Percentiles rank a stretch among this genome's conserved stretches.
Evolutionary conservation across 2,888 invertebrate genomes (phyloP).

Genomic region (Nematopogon swammerdamellus): DNA sequence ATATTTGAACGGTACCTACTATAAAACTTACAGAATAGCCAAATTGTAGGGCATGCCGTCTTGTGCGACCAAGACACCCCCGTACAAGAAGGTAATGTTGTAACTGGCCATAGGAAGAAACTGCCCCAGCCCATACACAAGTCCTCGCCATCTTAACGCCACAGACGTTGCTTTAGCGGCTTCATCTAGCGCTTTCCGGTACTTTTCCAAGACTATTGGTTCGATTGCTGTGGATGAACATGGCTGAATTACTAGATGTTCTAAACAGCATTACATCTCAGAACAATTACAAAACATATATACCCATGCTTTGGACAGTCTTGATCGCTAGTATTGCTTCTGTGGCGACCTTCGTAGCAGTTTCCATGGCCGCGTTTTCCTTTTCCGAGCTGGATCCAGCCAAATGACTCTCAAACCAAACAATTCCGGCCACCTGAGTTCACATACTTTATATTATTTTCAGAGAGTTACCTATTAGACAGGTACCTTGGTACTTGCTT

Average conservation of each 20-base stretch:
- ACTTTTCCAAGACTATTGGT: slow-evolving; percentile 52
- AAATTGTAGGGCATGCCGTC: slow-evolving; percentile 60
- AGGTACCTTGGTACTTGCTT: too few relatives aligned
- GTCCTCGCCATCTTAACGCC: slow-evolving; percentile 62
- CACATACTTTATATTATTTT: not conserved
- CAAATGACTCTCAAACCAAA: slow-evolving; percentile 59
- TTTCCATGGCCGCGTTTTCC: slow-evolving; percentile 60
- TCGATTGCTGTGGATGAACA: slow-evolving; percentile 43
- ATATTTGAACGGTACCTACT: too few relatives aligned
- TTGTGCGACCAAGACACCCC: slow-evolving; percentile 62
- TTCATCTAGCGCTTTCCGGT: slow-evolving; percentile 41
- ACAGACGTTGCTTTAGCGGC: slow-evolving; percentile 52
- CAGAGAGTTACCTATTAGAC: too few relatives aligned
- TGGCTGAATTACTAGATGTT: not conserved
- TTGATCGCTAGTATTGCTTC: slow-evolving; percentile 65
- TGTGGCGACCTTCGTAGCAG: slow-evolving; percentile 61
- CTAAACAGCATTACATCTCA: not conserved
- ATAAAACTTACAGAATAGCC: slow-evolving; percentile 59
- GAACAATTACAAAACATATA: not conserved
- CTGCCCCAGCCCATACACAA: slow-evolving; percentile 67
- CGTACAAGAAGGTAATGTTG: slow-evolving; percentile 67
- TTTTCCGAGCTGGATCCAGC: slow-evolving; percentile 57
- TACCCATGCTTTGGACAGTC: slow-evolving; percentile 63
- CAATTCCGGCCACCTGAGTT: slow-evolving; percentile 51
- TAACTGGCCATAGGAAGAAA: slow-evolving; percentile 69